Base-by-base conservation (phyloP, 2,888 invertebrate species). In the Drosophila monieri region DNA sequence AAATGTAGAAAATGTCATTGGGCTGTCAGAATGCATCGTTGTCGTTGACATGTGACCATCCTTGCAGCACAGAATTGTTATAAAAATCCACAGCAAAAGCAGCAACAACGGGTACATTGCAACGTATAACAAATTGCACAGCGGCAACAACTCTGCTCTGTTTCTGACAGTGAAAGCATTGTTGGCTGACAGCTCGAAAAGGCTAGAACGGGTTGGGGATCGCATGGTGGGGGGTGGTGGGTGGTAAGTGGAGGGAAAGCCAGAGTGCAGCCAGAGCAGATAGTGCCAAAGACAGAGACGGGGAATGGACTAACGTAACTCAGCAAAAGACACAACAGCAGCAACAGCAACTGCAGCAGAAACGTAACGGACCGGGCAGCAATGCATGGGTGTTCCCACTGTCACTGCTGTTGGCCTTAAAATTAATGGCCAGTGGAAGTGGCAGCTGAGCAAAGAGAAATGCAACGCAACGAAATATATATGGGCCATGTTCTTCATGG, bases 1-100 rank as follows among this genome's bases (percentile, higher is more conserved):
- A 89, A 89, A 89, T 87, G 88, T 88, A 85, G 83, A 89, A 88
- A 89, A 89, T 85, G 85, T 89, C 88, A 89, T 85, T 89, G 89
- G 88, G 89, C 89, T 89, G 90, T 89, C 90, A 89, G 78, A 87
- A 77, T 79, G 87, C 88, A 88, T 85, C 83, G 81, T 84, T 84
- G 84, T 57, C 74, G 84, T 77, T 84, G 86, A 85, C 84, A 85
- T 78, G 78, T 81, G 85, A 65, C 64, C 62, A 62, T 62, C 64
- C 23, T 23, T 30, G 67, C 69, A 69, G 59, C 62, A 57, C 71
- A 65, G 54, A 43, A 43, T 43, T 43, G 43, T 43, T 43, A 43
- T 43, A 43, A 43, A 43, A 43, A 43, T 43, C 55, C 47, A 70
- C 37, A 8, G n/a, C 37, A 48, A 47, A 15, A 44, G 30, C 25